Evolutionary conservation across 2,113 vertebrate species (phyloP).

Genomic region (Saimiri boliviensis): DNA sequence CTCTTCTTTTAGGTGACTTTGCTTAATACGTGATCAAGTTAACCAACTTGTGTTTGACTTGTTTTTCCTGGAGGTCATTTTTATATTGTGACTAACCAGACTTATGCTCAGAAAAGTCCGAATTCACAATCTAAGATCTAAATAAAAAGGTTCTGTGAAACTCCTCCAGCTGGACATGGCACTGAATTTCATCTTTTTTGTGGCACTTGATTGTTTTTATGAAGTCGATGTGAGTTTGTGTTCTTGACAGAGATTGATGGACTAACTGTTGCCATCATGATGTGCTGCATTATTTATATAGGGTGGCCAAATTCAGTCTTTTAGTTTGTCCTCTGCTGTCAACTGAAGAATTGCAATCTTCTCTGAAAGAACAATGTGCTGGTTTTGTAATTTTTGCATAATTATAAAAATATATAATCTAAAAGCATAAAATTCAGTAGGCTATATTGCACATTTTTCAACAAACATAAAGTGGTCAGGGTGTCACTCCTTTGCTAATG

Average conservation of each 20-base stretch:
- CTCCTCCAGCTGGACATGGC: background rate
- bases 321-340: slow-evolving; percentile 73
- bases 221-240: slow-evolving; percentile 52
- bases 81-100: background rate
- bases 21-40: background rate
- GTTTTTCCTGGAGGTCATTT: background rate
- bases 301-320: slow-evolving; percentile 29
- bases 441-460: background rate
- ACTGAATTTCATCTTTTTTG: slow-evolving; percentile 19
- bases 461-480: background rate
- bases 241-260: slow-evolving; percentile 71
- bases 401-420: background rate
- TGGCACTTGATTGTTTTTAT: slow-evolving; percentile 48
- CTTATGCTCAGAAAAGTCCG: background rate
- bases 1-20: background rate
- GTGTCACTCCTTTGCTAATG: background rate
- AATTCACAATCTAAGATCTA: background rate
- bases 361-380: background rate
- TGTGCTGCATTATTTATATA: slow-evolving; percentile 74
- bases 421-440: background rate
- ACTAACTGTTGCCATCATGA: slow-evolving; percentile 5
- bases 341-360: background rate
- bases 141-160: background rate
- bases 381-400: background rate
- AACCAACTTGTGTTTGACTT: background rate